A percentile compares a stretch with the other conserved stretches of the same genome.
Evolutionary conservation across 2,113 vertebrate species (phyloP).

Genomic region (Mohoua ochrocephala): DNA sequence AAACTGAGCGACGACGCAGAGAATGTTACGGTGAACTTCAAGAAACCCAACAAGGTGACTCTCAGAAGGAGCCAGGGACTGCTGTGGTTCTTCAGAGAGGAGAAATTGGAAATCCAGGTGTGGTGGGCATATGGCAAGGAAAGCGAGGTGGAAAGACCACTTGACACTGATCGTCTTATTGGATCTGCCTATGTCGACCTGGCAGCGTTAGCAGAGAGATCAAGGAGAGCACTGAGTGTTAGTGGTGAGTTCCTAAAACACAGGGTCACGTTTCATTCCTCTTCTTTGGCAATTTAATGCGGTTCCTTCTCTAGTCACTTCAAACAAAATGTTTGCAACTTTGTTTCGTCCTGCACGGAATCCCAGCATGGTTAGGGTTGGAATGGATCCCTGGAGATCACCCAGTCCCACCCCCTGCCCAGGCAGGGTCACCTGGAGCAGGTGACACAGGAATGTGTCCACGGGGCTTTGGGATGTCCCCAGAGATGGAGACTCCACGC

Average conservation of each 20-base stretch:
- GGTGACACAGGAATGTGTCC: fast-evolving
- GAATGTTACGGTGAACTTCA: slow-evolving; percentile 76
- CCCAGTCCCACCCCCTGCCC: neutral
- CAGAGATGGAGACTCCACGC: neutral
- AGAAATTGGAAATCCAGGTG: slow-evolving; percentile 88
- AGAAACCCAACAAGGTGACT: slow-evolving; percentile 68
- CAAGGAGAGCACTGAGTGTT: slow-evolving; percentile 71
- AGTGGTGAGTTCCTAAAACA: slow-evolving; percentile 77
- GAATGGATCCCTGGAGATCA: neutral
- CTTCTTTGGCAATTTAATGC: neutral
- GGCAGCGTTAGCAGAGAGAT: slow-evolving; percentile 66
- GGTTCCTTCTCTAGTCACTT: neutral
- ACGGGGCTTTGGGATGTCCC: neutral
- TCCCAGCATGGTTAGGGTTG: neutral
- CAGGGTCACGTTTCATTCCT: neutral
- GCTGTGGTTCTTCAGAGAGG: slow-evolving; percentile 89
- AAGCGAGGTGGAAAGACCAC: slow-evolving; percentile 72
- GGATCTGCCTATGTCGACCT: slow-evolving; percentile 89
- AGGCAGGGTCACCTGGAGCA: neutral
- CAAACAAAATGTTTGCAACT: neutral
- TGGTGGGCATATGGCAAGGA: slow-evolving; percentile 88
- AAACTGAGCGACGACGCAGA: slow-evolving; percentile 28
- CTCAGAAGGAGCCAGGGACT: slow-evolving; percentile 78
- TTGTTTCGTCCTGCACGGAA: neutral
- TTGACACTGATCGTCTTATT: slow-evolving; percentile 85